Evolutionary conservation across 2,113 vertebrate genomes (phyloP), one percentile per base, ranked within the genome.

Genomic region (Opisthocomus hoazin): DNA sequence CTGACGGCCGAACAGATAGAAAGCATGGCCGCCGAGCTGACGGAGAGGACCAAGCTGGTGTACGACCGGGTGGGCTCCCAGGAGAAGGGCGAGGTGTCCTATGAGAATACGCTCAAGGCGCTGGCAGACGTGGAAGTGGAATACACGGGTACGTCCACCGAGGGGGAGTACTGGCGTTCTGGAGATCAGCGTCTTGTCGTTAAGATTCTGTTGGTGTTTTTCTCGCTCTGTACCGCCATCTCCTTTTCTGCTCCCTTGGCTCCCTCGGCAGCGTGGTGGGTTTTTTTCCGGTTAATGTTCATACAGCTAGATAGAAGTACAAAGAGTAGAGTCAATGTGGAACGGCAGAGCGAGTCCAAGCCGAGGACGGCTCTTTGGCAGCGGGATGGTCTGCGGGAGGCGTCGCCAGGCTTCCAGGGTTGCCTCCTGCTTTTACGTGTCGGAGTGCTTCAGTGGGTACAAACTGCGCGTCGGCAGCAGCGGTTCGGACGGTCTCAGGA

Each of bases 61-160:
- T 99, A 99, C 18, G 99, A 99, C 96, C 37, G n/a, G 0, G 99
- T 99, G 60, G 99, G 99, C 1, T 68, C 95, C 1, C 98, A 99
- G 96, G 97, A 97, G 12, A 84, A 98, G 5, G 96, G 97, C 0
- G 88, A 96, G 2, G 99, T 99, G 75, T 98, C 97, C 86, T 98
- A 98, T 2, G 98, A 99, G 60, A 99, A 98, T 97, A 99, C 99
- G 0, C 98, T 99, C 50, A 99, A 99, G 96, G 98, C 98, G 0
- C 97, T 99, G 58, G 99, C 99, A 0, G 99, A 99, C 4, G 99
- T 99, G 82, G 99, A 99, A 90, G 99, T 99, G 43, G 98, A 99
- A 2, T 99, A 99, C 90, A 99, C 99, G 2, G 99, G 99, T 99
- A 50, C 34, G 96, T 23, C 9, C 8, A 4, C 6, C 2, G 1